phyloP scores from a whole-genome alignment of 2,888 invertebrate species.

The Aproaerema taeniolella region DNA sequence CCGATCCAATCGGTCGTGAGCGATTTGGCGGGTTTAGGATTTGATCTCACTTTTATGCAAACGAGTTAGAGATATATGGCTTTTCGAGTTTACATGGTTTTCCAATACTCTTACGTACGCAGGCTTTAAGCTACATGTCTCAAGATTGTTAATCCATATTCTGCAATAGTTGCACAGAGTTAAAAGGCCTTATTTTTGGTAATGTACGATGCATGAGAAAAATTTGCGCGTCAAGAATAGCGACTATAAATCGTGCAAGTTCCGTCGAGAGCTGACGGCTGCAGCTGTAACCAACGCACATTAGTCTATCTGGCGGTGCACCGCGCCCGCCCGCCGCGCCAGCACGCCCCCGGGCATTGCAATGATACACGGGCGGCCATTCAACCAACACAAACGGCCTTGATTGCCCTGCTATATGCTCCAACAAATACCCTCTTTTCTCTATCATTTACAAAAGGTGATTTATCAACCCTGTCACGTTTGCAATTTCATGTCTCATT shows the following conservation, averaged over 20 bases:
- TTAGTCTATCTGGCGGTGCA: background rate
- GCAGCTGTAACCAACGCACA: background rate
- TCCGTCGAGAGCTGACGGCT: background rate
- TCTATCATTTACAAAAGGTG: background rate
- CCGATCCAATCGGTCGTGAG: slow-evolving; percentile 36
- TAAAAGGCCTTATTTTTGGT: too few species aligned
- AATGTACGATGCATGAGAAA: too few species aligned
- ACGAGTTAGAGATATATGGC: slow-evolving; percentile 13
- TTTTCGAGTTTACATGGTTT: slow-evolving; percentile 27
- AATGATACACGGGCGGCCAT: slow-evolving; percentile 19
- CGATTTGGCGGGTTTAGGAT: slow-evolving; percentile 33
- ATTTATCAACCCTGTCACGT: slow-evolving; percentile 3
- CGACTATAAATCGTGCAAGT: background rate
- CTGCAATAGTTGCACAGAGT: too few species aligned
- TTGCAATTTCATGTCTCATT: background rate
- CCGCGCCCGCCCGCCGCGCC: background rate
- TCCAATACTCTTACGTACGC: too few species aligned
- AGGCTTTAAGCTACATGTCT: too few species aligned
- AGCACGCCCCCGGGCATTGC: slow-evolving; percentile 3
- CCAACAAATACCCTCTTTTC: background rate
- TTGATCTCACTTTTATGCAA: slow-evolving; percentile 24
- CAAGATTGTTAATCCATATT: too few species aligned
- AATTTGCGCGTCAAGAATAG: background rate
- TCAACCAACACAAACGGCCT: slow-evolving; percentile 29
- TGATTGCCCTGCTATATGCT: slow-evolving; percentile 29